Conservation (phyloP, 2,113 vertebrate species). For the Melanocharis versteri region DNA sequence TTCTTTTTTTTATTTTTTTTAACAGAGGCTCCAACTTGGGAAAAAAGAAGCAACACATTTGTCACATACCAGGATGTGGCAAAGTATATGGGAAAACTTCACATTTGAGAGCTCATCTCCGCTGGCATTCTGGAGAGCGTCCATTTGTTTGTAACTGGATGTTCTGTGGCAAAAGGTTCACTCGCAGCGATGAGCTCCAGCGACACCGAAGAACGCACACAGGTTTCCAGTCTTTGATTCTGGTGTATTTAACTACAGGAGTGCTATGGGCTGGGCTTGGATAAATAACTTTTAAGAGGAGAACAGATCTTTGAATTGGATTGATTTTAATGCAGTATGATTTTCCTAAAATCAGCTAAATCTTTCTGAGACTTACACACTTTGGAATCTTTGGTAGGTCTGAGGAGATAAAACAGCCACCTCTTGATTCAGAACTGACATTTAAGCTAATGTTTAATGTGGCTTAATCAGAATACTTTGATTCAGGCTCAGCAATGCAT, state of each 20-base stretch:
- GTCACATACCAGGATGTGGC: slow-evolving; percentile 95
- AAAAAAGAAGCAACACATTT: slow-evolving; percentile 98
- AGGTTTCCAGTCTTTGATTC: slow-evolving; percentile 78
- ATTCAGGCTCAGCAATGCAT: not conserved
- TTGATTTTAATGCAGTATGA: not conserved
- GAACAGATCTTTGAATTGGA: not conserved
- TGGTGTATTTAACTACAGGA: not conserved
- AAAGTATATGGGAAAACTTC: slow-evolving; percentile 99
- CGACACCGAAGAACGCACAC: slow-evolving; percentile 98
- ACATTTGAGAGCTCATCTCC: slow-evolving; percentile 96
- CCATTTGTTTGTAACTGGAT: slow-evolving; percentile 98
- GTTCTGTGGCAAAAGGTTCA: slow-evolving; percentile 99
- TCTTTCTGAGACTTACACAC: not conserved
- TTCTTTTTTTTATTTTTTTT: not conserved
- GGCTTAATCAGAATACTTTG: not conserved
- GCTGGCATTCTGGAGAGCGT: slow-evolving; percentile 98
- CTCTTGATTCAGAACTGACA: not conserved
- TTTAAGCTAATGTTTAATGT: not conserved
- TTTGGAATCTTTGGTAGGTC: not conserved
- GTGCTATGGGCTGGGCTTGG: not conserved
- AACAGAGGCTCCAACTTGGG: slow-evolving; percentile 90
- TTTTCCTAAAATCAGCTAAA: not conserved
- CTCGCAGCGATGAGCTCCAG: slow-evolving; percentile 97
- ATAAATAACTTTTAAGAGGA: not conserved
- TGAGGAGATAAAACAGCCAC: not conserved